Conservation (phyloP, 1,140 invertebrate species). For the Tetragonula clypearis region DNA sequence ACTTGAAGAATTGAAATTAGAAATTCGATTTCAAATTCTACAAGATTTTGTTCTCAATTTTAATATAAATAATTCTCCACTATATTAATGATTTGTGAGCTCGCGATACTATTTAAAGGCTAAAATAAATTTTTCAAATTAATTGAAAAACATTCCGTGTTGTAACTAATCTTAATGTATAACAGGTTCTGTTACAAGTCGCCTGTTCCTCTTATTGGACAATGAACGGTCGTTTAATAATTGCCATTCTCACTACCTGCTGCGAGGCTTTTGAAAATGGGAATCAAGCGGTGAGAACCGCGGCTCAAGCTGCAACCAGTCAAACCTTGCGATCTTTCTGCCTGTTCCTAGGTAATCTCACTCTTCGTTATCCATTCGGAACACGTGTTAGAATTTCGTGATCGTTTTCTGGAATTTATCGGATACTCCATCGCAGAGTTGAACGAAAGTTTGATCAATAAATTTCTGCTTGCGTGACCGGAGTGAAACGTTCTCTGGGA, state of each 20-base stretch:
- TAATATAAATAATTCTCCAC: too few relatives aligned
- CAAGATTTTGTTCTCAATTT: too few relatives aligned
- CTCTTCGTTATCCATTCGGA: background rate
- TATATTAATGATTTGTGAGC: too few relatives aligned
- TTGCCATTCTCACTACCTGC: constrained; percentile 88
- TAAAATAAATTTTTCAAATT: background rate
- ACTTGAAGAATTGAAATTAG: too few relatives aligned
- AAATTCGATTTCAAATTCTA: too few relatives aligned
- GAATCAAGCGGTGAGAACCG: constrained; percentile 89
- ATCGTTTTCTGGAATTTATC: background rate
- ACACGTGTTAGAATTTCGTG: background rate
- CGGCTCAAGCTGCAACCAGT: constrained; percentile 91
- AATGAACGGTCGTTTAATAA: constrained; percentile 91
- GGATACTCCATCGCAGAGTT: background rate
- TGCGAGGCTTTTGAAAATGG: constrained; percentile 88
- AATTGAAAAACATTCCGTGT: background rate
- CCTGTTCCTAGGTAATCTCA: constrained; percentile 86
- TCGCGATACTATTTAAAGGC: background rate
- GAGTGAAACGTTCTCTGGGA: background rate
- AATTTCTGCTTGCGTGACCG: constrained; percentile 35
- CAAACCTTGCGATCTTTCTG: constrained; percentile 92
- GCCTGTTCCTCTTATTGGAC: constrained; percentile 91
- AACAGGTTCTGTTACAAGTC: constrained; percentile 91
- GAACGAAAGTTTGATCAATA: constrained; percentile 58
- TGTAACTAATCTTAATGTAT: background rate